Evolutionary conservation across 2,888 invertebrate species (phyloP), one percentile per base, ranked within the genome.

Genomic region (Spodoptera picta): DNA sequence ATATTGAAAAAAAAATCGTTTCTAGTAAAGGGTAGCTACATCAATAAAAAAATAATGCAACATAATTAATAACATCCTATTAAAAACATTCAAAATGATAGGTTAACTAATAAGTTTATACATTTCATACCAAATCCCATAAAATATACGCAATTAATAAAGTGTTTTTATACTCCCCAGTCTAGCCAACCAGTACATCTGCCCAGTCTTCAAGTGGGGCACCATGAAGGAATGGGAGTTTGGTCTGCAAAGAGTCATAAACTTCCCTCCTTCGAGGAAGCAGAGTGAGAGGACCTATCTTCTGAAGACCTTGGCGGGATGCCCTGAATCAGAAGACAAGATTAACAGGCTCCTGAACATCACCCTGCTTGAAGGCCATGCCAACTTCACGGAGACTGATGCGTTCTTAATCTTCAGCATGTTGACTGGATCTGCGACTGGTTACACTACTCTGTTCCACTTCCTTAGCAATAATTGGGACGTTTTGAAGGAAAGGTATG

Each of bases 131-230:
- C 19, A 19, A 19, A 19, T 19, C 2, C 19, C 19, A 19, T 19
- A n/a, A n/a, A n/a, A n/a, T n/a, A 19, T 19, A 19, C 19, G 19
- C 19, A 19, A 19, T 19, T 19, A 19, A 19, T 1, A 19, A 19
- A 19, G 19, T 7, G n/a, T 9, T 2, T 44, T 49, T 56, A 9
- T 2, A 0, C 47, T 55, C 11, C 19, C 3, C 86, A 98, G 98
- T 6, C 96, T 97, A 53, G 95, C 97, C 19, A 97, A 97, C 87
- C 96, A 96, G 83, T 97, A 96, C 87, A 96, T 98, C 69, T 98
- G 98, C 69, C 97, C 97, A 1, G 97, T 98, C 0, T 97, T 98
- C 88, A 96, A 96, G 89, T 97, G 97, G 96, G 98, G 98, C 0
- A 96, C 96, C 0, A 95, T 95, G 76, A 96, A 97, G 49, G 97